Evolutionary conservation across 1,140 invertebrate genomes (phyloP).

Genomic region (Tyrophagus putrescentiae): DNA sequence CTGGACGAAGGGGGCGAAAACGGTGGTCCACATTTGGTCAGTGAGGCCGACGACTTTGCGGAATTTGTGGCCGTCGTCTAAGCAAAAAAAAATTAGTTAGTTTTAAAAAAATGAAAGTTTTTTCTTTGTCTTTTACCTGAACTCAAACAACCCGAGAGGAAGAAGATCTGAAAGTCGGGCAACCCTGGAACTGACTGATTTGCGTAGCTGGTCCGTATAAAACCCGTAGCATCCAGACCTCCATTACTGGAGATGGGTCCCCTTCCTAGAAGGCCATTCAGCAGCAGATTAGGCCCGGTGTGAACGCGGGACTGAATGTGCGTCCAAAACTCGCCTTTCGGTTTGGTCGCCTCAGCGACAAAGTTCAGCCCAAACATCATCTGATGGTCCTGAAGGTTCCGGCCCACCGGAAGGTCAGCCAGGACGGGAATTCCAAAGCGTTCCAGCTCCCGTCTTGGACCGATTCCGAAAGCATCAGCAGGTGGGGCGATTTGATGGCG

Average conservation of each 20-base stretch:
- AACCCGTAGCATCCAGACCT: slow-evolving; percentile 46
- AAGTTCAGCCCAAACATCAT: slow-evolving; percentile 19
- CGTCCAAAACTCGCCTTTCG: not conserved
- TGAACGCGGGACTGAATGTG: not conserved
- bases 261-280: not conserved
- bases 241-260: not conserved
- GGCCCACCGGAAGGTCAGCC: slow-evolving; percentile 35
- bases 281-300: not conserved
- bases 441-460: slow-evolving; percentile 46
- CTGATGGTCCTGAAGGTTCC: slow-evolving; percentile 36
- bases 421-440: slow-evolving; percentile 31
- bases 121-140: not conserved
- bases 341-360: not conserved
- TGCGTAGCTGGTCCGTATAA: slow-evolving; percentile 68
- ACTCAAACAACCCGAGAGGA: not conserved
- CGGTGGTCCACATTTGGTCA: not conserved
- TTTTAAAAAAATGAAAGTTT: not conserved
- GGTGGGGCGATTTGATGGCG: slow-evolving; percentile 39
- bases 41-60: not conserved
- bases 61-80: not conserved
- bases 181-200: slow-evolving; percentile 35
- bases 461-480: slow-evolving; percentile 37
- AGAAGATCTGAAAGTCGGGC: not conserved
- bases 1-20: not conserved
- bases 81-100: not conserved